Percentiles rank a stretch among this genome's conserved stretches.
Evolutionary conservation across 92 coral and sea anemone species (phyloP).

Genomic region (Micromussa lordhowensis): DNA sequence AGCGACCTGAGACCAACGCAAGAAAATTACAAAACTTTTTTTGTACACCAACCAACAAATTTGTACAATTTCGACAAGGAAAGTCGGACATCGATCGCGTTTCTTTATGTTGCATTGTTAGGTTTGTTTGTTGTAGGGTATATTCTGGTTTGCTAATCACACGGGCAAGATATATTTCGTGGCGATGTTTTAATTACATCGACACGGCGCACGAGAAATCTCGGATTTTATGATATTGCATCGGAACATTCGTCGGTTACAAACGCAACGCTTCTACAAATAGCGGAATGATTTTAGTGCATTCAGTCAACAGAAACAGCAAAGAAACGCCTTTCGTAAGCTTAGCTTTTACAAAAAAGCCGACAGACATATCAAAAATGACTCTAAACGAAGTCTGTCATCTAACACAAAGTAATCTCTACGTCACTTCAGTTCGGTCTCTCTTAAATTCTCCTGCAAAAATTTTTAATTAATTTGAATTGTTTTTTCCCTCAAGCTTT

Average conservation of each 20-base stretch:
- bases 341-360: conserved; percentile 42
- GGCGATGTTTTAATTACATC: conserved; percentile 20
- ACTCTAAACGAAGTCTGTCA: conserved; percentile 14
- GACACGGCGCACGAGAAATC: not conserved
- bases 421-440: conserved; percentile 11
- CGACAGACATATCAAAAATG: conserved; percentile 41
- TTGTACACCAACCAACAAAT: not conserved
- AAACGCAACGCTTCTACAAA: conserved; percentile 1
- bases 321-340: conserved; percentile 25
- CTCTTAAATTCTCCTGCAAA: conserved; percentile 11
- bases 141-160: not conserved
- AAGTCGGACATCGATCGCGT: not conserved
- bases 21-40: not conserved
- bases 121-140: conserved; percentile 4
- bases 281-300: conserved; percentile 14
- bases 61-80: not conserved
- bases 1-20: not conserved
- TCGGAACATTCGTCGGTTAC: conserved; percentile 10
- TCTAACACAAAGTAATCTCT: conserved; percentile 5
- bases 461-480: conserved; percentile 25
- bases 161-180: not conserved
- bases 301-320: conserved; percentile 12
- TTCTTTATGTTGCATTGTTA: not conserved
- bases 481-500: conserved; percentile 11
- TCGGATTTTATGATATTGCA: not conserved